Evolutionary conservation across 2,888 invertebrate species (phyloP), one percentile per base, ranked within the genome.

Genomic region (Apoderus coryli): DNA sequence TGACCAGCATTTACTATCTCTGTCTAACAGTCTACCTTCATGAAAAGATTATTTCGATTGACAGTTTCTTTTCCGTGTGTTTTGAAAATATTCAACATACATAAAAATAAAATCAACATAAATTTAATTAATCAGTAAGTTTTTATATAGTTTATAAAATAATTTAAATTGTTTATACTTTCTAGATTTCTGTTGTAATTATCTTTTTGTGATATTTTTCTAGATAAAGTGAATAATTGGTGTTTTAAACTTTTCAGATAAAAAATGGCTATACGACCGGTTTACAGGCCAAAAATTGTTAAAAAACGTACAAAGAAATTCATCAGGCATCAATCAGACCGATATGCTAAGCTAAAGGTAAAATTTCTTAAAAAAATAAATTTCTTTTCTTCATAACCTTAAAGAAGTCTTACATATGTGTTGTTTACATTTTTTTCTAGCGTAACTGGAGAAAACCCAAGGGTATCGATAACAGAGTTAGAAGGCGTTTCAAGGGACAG

Each of bases 401-500:
- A 7, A n/a, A 19, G n/a, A 19, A 19, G 19, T 19, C 7, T 19
- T n/a, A 19, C 6, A n/a, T 16, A 22, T 27, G 14, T 29, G 3
- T 29, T 31, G 4, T 28, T 33, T n/a, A 19, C n/a, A 19, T 7
- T 14, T 31, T 40, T 29, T 55, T 61, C 10, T 49, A 88, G 86
- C 72, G 82, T 46, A 92, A 86, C 75, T 99, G 98, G 98, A 80
- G 98, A 58, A 98, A 95, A 67, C 98, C 98, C 11, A 95, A 95
- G 68, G 98, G 98, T 89, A 99, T 98, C 64, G 98, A 99, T 67
- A 98, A 99, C 77, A 77, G 96, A 64, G 96, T 98, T 27, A 79
- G 98, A 47, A 80, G 98, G 59, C 77, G 95, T 48, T 98, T 98
- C 71, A 98, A 98, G 81, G 98, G 98, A 15, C 95, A 95, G 58